Evolutionary conservation across 2,888 invertebrate genomes (phyloP).

Genomic region (Ditula angustiorana): DNA sequence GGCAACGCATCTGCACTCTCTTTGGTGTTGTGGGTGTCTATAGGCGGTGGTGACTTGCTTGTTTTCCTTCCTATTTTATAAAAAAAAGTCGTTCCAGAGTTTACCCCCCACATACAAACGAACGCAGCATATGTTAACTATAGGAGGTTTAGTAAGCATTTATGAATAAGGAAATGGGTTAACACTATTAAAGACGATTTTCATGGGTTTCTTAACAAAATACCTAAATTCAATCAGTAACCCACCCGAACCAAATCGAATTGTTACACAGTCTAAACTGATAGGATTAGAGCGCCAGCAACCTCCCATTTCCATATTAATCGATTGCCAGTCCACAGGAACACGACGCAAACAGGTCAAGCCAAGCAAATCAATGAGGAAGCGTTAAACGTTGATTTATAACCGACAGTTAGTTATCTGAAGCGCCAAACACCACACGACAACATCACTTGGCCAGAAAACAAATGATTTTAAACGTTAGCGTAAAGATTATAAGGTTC

Average conservation of each 20-base stretch:
- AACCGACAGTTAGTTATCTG: conserved; percentile 58
- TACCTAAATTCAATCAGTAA: not conserved
- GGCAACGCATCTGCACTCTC: too few species aligned
- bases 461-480: conserved; percentile 4
- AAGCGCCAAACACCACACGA: conserved; percentile 46
- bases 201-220: too few species aligned
- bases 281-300: conserved; percentile 8
- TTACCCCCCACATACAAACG: too few species aligned
- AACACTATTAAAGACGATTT: too few species aligned
- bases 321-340: conserved; percentile 11
- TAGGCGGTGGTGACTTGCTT: too few species aligned
- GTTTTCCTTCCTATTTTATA: too few species aligned
- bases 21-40: too few species aligned
- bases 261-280: not conserved
- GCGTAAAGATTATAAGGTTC: not conserved
- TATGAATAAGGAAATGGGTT: too few species aligned
- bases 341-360: conserved; percentile 52
- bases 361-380: conserved; percentile 68
- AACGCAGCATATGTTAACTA: too few species aligned
- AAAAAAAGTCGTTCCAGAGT: too few species aligned
- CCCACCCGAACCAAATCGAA: not conserved
- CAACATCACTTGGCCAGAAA: not conserved
- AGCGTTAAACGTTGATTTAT: conserved; percentile 65
- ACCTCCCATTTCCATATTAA: conserved; percentile 16
- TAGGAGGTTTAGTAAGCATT: too few species aligned